Base-by-base conservation (phyloP, 2,797 vertebrate species). In the Danio jaintianensis region DNA sequence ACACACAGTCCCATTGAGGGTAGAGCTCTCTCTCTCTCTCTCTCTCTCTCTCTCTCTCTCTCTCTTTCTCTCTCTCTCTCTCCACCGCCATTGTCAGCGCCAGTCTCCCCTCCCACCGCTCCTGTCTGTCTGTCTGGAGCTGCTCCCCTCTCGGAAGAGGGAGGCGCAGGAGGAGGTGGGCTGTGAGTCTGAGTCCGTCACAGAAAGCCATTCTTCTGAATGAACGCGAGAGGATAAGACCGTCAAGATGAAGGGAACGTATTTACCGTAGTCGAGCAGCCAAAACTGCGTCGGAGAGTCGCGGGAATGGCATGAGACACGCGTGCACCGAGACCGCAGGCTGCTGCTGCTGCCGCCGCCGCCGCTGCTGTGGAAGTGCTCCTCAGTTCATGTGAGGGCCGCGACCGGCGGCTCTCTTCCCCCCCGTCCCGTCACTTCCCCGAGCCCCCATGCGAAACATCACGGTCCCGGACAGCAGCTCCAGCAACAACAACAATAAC, bases 371-470 rank as follows among this genome's bases (percentile, higher is more conserved):
- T 83, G 69, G 56, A 62, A 70, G 80, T 85, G 83, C 75, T 79
- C 86, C 66, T 82, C 62, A 79, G 62, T 81, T 55, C 74, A 43
- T 75, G 67, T 73, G 77, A 75, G 83, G 78, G 86, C 82, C 85
- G 80, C 82, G 79, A 70, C 77, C 81, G 80, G 83, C 84, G 84
- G 83, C 87, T 86, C 79, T 84, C 81, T 81, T 72, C 74, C 73
- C 78, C 78, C 79, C 83, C 71, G 74, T 82, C 84, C 84, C 79
- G 81, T 80, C 76, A 84, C 82, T 85, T 64, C 59, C 76, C 83
- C 82, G 38, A 84, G 83, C 71, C 86, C 86, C 80, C 84, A 89
- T 90, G 87, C 86, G 83, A 87, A 89, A 88, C 84, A 85, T 80
- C 85, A 85, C 85, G 75, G 84, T 83, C 80, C 86, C 68, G 80